phyloP scores from a whole-genome alignment of 1,140 invertebrate species.

The Mizuhopecten yessoensis region DNA sequence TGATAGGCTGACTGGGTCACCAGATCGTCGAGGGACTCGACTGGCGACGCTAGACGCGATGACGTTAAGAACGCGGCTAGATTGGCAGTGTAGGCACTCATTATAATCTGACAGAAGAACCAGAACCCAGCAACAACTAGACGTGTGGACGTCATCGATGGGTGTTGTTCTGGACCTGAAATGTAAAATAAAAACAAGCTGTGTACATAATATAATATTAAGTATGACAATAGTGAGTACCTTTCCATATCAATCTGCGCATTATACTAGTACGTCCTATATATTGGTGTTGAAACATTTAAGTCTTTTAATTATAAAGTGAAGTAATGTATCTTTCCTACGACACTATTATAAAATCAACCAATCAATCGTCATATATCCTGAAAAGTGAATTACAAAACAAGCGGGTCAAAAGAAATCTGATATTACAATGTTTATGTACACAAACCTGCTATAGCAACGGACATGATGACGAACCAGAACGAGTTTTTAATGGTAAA shows the following conservation, averaged over 20 bases:
- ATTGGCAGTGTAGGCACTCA: slow-evolving; percentile 86
- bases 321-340: too few species aligned
- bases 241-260: too few species aligned
- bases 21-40: slow-evolving; percentile 92
- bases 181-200: neutral
- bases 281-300: too few species aligned
- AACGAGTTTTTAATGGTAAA: slow-evolving; percentile 86
- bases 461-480: slow-evolving; percentile 96
- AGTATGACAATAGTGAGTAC: too few species aligned
- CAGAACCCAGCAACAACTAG: slow-evolving; percentile 95
- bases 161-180: slow-evolving; percentile 53
- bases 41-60: slow-evolving; percentile 83
- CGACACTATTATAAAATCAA: too few species aligned
- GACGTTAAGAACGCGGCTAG: slow-evolving; percentile 74
- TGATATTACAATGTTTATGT: neutral
- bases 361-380: too few species aligned
- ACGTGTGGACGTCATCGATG: slow-evolving; percentile 77
- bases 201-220: too few species aligned
- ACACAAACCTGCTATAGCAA: slow-evolving; percentile 91
- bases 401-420: too few species aligned
- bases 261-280: too few species aligned
- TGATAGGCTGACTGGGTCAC: slow-evolving; percentile 92
- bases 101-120: slow-evolving; percentile 96
- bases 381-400: too few species aligned
- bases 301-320: too few species aligned